phyloP scores from a whole-genome alignment of 1,140 invertebrate species.

The Epicauta chinensis region DNA sequence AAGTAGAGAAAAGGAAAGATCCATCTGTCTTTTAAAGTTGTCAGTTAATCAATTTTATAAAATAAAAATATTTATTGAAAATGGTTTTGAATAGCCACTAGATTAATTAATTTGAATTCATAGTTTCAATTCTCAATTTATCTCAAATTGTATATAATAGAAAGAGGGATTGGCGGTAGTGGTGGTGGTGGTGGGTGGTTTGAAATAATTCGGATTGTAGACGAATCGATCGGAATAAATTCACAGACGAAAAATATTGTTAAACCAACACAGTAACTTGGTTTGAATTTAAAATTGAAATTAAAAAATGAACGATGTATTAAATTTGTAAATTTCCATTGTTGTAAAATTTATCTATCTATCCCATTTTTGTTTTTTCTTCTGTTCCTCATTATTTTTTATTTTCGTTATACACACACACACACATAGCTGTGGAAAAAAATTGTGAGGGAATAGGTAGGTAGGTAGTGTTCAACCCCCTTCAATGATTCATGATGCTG shows the following conservation, averaged over 20 bases:
- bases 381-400: too few relatives aligned
- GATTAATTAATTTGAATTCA: too few relatives aligned
- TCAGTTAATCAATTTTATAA: slow-evolving; percentile 1
- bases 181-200: too few relatives aligned
- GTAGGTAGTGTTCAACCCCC: not conserved
- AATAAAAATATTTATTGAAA: too few relatives aligned
- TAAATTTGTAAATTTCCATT: slow-evolving; percentile 23
- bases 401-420: too few relatives aligned
- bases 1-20: not conserved
- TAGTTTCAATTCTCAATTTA: too few relatives aligned
- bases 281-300: slow-evolving; percentile 21
- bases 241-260: not conserved
- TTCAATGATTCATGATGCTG: slow-evolving; percentile 40
- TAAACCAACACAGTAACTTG: not conserved
- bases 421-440: too few relatives aligned
- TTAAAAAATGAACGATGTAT: slow-evolving; percentile 20
- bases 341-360: slow-evolving; percentile 18
- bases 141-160: too few relatives aligned
- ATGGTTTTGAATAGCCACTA: too few relatives aligned
- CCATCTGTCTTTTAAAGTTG: slow-evolving; percentile 1
- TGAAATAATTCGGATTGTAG: not conserved
- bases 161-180: not conserved
- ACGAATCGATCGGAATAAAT: too few relatives aligned
- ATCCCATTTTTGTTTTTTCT: not conserved
- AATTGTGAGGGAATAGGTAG: too few relatives aligned